A percentile compares a stretch with the other conserved stretches of the same genome.
Conservation (phyloP, 2,888 invertebrate species). For the Dryococelus australis region DNA sequence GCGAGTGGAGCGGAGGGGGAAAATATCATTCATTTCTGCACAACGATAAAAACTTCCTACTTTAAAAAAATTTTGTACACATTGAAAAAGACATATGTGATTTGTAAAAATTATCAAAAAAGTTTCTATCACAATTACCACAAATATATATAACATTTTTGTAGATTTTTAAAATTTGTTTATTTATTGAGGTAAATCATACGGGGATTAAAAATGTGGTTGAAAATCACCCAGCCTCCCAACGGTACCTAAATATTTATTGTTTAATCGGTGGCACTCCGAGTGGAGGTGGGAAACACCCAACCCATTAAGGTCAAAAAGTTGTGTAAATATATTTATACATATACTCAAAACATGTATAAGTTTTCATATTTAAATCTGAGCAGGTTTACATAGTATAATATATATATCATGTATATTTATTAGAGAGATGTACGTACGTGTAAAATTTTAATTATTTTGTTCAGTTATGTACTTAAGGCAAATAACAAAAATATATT, state of each 20-base stretch:
- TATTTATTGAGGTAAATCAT: slow-evolving; percentile 45
- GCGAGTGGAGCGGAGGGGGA: slow-evolving; percentile 35
- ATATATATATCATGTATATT: slow-evolving; percentile 44
- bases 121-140: slow-evolving; percentile 67
- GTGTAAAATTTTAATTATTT: slow-evolving; percentile 48
- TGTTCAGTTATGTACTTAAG: slow-evolving; percentile 47
- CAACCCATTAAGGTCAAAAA: slow-evolving; percentile 47
- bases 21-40: slow-evolving; percentile 26
- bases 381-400: slow-evolving; percentile 45
- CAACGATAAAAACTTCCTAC: slow-evolving; percentile 16
- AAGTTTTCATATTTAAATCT: slow-evolving; percentile 46
- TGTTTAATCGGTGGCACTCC: slow-evolving; percentile 33
- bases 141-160: slow-evolving; percentile 49
- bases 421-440: slow-evolving; percentile 33
- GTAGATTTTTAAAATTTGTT: slow-evolving; percentile 32
- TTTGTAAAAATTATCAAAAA: slow-evolving; percentile 74
- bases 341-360: slow-evolving; percentile 48
- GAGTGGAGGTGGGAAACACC: slow-evolving; percentile 37
- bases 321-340: slow-evolving; percentile 49
- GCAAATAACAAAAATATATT: slow-evolving; percentile 49
- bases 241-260: slow-evolving; percentile 28
- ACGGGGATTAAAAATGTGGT: slow-evolving; percentile 45
- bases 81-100: slow-evolving; percentile 64
- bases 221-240: background rate
- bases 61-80: slow-evolving; percentile 54